phyloP scores from a whole-genome alignment of 2,113 vertebrate species.

The Ophthalmotilapia sp. region DNA sequence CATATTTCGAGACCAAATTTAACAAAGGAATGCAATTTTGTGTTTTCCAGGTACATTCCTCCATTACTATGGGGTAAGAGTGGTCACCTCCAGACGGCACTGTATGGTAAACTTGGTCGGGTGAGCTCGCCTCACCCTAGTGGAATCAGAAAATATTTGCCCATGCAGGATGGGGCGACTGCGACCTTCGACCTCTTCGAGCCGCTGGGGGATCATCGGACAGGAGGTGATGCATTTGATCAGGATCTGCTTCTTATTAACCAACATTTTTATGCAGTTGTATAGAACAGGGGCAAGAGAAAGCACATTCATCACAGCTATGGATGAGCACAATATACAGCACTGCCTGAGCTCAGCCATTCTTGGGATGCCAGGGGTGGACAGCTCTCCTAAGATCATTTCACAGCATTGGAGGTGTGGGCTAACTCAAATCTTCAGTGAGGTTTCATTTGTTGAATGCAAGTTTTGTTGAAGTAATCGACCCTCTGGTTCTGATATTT shows the following conservation, averaged over 20 bases:
- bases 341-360: background rate
- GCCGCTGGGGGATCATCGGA: constrained; percentile 82
- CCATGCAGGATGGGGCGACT: constrained; percentile 93
- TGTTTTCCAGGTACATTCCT: constrained; percentile 86
- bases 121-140: constrained; percentile 88
- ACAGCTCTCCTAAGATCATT: background rate
- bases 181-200: constrained; percentile 98
- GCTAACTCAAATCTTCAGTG: background rate
- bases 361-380: background rate
- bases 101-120: constrained; percentile 94
- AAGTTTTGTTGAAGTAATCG: background rate
- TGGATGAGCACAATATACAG: background rate
- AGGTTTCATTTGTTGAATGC: background rate
- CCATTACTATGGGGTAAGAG: constrained; percentile 96
- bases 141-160: constrained; percentile 90
- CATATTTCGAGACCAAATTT: background rate
- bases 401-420: background rate
- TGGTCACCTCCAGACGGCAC: constrained; percentile 93
- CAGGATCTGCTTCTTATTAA: background rate
- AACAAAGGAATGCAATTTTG: background rate
- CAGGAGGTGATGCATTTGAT: constrained; percentile 78
- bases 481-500: background rate
- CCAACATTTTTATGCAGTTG: background rate
- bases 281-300: background rate
- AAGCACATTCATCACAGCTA: background rate